phyloP scores from a whole-genome alignment of 2,888 invertebrate species.

The Hydroisotoma schaefferi region DNA sequence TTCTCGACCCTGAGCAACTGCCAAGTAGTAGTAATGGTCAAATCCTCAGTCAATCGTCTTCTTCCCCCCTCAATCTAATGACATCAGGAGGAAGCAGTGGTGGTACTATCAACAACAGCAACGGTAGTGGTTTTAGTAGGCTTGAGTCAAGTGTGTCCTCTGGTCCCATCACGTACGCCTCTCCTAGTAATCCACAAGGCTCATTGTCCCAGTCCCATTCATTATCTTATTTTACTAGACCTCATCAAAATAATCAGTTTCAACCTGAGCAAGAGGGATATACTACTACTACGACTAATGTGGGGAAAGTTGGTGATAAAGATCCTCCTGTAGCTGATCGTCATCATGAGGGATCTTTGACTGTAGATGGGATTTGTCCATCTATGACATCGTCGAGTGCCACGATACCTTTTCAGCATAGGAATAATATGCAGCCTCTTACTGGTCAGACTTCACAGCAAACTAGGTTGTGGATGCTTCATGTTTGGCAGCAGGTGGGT shows the following conservation, averaged over 20 bases:
- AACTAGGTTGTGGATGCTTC: constrained; percentile 39
- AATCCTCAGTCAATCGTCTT: background rate
- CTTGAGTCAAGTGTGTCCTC: no score
- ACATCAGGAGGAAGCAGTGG: no score
- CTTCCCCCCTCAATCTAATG: no score
- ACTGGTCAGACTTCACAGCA: constrained; percentile 27
- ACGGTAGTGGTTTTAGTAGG: no score
- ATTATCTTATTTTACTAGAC: background rate
- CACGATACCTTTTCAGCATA: constrained; percentile 37
- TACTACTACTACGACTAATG: no score
- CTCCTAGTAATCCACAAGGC: background rate
- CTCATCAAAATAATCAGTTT: background rate
- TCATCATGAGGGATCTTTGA: background rate
- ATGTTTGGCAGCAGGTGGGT: constrained; percentile 46
- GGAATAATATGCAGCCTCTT: constrained; percentile 31
- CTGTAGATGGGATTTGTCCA: background rate
- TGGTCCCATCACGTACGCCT: background rate
- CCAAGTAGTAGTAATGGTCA: background rate
- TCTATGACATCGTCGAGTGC: constrained; percentile 20
- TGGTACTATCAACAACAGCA: no score
- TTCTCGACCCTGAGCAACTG: background rate
- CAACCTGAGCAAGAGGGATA: no score
- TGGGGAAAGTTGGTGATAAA: background rate
- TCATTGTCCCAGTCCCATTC: background rate
- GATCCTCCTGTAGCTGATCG: background rate